A percentile compares a stretch with the other conserved stretches of the same genome.
These are phyloP conservation scores for Acromyrmex heyeri DNA, from an alignment of 1,140 invertebrate genomes.

Conservation along the genomic window DNA sequence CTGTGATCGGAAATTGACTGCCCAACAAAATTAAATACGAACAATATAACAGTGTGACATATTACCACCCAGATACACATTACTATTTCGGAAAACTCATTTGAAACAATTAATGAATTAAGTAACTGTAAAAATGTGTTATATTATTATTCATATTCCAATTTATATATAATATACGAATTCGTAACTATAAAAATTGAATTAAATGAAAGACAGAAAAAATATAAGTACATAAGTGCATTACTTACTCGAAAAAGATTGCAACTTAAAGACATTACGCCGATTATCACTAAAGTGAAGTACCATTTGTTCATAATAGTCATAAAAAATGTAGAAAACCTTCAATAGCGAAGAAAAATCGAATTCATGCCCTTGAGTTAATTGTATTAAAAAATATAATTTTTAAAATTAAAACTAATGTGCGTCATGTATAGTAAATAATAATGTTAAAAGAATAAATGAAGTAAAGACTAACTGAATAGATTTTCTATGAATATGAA, in stretches of 20 bases:
- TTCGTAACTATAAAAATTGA: neutral
- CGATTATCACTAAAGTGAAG: neutral
- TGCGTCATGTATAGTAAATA: neutral
- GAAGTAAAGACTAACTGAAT: neutral
- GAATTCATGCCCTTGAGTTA: neutral
- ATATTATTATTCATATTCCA: neutral
- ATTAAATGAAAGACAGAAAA: neutral
- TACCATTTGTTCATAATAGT: neutral
- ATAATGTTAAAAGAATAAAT: neutral
- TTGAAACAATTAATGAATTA: neutral
- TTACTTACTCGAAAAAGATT: slow-evolving; percentile 39
- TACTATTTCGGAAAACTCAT: neutral
- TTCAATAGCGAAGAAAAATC: neutral
- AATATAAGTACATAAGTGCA: neutral
- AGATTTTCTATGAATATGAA: slow-evolving; percentile 5
- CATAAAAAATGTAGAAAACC: neutral
- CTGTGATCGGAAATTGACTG: neutral
- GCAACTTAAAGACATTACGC: neutral
- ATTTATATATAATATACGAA: neutral
- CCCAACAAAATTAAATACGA: neutral
- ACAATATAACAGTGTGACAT: neutral
- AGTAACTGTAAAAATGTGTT: neutral
- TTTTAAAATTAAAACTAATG: neutral
- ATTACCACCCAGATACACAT: neutral
- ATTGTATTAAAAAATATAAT: neutral